Conservation (phyloP, 2,888 invertebrate genomes). For the Scelioninae gen. 1 region DNA sequence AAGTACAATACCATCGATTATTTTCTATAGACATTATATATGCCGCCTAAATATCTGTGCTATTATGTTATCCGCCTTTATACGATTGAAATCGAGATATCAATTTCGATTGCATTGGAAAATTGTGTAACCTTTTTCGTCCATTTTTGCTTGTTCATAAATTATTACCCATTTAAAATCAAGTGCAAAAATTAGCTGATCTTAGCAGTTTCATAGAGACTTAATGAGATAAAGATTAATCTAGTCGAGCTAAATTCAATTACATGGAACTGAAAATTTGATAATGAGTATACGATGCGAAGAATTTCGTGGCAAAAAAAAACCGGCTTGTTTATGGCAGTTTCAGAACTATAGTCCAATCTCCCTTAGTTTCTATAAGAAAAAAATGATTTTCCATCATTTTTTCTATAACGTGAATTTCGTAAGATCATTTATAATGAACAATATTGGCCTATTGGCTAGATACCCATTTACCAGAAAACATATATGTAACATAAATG, state of each 20-base stretch:
- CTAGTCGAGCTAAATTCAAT: constrained; percentile 17
- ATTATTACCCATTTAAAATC: not conserved
- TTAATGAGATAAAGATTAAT: constrained; percentile 40
- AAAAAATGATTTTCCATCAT: too few relatives aligned
- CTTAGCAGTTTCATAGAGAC: not conserved
- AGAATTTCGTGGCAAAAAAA: too few relatives aligned
- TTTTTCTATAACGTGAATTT: too few relatives aligned
- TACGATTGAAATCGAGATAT: constrained; percentile 36
- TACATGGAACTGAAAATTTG: constrained; percentile 14
- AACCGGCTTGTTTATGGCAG: too few relatives aligned
- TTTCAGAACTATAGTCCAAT: too few relatives aligned
- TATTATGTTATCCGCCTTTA: constrained; percentile 26
- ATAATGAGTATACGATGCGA: not conserved
- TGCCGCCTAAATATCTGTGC: constrained; percentile 33
- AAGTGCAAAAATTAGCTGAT: constrained; percentile 11
- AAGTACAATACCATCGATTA: constrained; percentile 52
- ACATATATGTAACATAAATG: too few relatives aligned
- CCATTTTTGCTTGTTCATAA: not conserved
- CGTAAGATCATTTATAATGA: too few relatives aligned
- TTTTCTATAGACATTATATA: constrained; percentile 45
- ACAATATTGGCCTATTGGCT: too few relatives aligned
- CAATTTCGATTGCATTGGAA: constrained; percentile 25
- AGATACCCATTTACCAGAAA: too few relatives aligned
- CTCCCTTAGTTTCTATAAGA: too few relatives aligned
- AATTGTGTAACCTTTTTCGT: not conserved